phyloP scores from a whole-genome alignment of 1,140 invertebrate species.

The Platyscapa corneri region DNA sequence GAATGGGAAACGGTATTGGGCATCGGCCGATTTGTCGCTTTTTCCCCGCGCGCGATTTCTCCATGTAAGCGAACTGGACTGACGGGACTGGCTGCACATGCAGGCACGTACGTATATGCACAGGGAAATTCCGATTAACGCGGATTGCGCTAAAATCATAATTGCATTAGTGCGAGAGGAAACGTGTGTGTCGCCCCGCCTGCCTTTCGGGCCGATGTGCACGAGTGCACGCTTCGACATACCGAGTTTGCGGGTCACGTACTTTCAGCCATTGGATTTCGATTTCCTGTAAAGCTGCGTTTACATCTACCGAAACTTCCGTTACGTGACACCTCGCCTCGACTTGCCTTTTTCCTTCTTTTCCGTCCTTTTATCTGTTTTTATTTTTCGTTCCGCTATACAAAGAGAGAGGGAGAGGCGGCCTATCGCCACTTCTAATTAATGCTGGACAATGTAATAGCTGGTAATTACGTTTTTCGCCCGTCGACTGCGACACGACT shows the following conservation, averaged over 20 bases:
- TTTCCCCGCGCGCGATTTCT: neutral
- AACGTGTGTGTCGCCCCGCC: neutral
- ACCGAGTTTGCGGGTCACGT: constrained; percentile 18
- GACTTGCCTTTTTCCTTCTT: neutral
- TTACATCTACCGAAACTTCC: constrained; percentile 43
- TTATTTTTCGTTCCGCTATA: neutral
- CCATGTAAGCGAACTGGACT: neutral
- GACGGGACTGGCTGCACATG: neutral
- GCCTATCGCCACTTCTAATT: no score
- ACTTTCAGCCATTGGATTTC: constrained; percentile 30
- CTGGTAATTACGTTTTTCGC: no score
- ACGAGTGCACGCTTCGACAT: neutral
- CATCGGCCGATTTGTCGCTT: neutral
- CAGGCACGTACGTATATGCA: neutral
- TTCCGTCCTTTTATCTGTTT: neutral
- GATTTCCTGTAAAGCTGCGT: constrained; percentile 43
- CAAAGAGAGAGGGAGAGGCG: no score
- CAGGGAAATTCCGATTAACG: constrained; percentile 33
- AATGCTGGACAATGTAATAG: no score
- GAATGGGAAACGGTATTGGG: neutral
- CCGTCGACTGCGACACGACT: no score
- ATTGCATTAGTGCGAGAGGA: constrained; percentile 22
- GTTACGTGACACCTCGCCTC: neutral
- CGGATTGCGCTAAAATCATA: constrained; percentile 42
- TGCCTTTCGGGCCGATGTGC: neutral